A percentile compares a stretch with the other conserved stretches of the same genome.
Evolutionary conservation across 1,140 invertebrate species (phyloP).

Genomic region (Aphelinus certus): DNA sequence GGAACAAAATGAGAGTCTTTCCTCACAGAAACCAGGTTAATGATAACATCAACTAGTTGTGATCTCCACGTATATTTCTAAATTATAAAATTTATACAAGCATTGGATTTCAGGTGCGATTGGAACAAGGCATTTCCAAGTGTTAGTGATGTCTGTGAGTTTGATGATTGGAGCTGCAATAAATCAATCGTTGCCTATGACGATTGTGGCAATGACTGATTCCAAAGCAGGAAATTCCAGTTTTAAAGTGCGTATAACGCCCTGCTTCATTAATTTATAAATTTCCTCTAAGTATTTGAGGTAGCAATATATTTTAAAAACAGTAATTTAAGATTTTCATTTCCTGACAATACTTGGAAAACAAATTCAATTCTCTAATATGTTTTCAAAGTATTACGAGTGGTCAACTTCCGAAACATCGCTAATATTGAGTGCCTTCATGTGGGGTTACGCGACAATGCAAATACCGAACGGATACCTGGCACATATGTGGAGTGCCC

Average conservation of each 20-base stretch:
- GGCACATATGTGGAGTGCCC: constrained; percentile 67
- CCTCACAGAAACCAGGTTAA: too few relatives aligned
- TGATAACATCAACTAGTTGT: too few relatives aligned
- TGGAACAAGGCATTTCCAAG: constrained; percentile 73
- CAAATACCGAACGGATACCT: constrained; percentile 70
- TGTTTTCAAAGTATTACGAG: constrained; percentile 57
- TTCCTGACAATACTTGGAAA: too few relatives aligned
- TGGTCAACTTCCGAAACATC: constrained; percentile 70
- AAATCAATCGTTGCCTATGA: constrained; percentile 75
- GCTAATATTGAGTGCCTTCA: constrained; percentile 73
- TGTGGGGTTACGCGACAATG: constrained; percentile 75
- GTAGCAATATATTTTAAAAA: too few relatives aligned
- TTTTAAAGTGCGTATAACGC: constrained; percentile 44
- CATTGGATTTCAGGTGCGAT: constrained; percentile 50
- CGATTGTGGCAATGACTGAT: constrained; percentile 73
- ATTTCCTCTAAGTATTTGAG: too few relatives aligned
- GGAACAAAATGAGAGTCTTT: too few relatives aligned
- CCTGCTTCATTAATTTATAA: not conserved
- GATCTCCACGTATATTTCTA: too few relatives aligned
- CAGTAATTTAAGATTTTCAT: too few relatives aligned
- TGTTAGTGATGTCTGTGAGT: constrained; percentile 71
- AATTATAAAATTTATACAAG: too few relatives aligned
- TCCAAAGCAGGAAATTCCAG: constrained; percentile 15
- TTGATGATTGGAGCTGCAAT: constrained; percentile 72
- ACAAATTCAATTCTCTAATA: not conserved